Conservation (phyloP, 2,113 vertebrate genomes). For the Phalacrocorax pelagicus region DNA sequence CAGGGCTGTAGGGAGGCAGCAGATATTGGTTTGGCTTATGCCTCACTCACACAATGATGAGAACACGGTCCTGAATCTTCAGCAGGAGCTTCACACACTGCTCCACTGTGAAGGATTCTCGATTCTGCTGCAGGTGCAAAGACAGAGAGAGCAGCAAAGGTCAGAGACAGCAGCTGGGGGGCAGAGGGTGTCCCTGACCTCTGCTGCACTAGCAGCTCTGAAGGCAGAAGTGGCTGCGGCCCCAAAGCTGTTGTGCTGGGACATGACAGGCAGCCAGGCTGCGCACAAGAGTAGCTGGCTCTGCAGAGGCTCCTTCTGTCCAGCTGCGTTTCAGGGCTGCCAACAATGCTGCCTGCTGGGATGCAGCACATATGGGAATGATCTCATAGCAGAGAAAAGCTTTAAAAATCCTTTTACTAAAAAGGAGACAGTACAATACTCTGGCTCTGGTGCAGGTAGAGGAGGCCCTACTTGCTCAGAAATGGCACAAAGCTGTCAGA, state of each 20-base stretch:
- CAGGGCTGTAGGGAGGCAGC: neutral
- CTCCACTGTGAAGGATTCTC: constrained; percentile 56
- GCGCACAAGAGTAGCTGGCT: neutral
- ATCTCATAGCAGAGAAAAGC: constrained; percentile 39
- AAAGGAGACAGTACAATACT: neutral
- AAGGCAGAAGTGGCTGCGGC: neutral
- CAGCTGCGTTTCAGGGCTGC: constrained; percentile 33
- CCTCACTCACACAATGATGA: constrained; percentile 81
- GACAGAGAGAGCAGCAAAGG: neutral
- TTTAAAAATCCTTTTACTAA: constrained; percentile 20
- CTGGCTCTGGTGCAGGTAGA: constrained; percentile 9
- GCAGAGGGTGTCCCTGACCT: neutral
- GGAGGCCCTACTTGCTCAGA: neutral
- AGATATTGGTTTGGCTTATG: neutral
- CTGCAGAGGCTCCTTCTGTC: neutral
- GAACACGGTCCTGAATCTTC: constrained; percentile 73
- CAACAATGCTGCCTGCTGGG: constrained; percentile 14
- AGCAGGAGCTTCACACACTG: constrained; percentile 60
- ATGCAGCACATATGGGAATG: constrained; percentile 19
- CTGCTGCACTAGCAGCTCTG: neutral
- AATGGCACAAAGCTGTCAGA: neutral
- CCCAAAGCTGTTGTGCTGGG: neutral
- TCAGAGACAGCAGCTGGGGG: neutral
- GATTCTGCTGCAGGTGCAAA: constrained; percentile 70
- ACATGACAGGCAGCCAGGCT: neutral